phyloP scores from a whole-genome alignment of 2,113 vertebrate species.

The Sinocyclocheilus maitianheensis region DNA sequence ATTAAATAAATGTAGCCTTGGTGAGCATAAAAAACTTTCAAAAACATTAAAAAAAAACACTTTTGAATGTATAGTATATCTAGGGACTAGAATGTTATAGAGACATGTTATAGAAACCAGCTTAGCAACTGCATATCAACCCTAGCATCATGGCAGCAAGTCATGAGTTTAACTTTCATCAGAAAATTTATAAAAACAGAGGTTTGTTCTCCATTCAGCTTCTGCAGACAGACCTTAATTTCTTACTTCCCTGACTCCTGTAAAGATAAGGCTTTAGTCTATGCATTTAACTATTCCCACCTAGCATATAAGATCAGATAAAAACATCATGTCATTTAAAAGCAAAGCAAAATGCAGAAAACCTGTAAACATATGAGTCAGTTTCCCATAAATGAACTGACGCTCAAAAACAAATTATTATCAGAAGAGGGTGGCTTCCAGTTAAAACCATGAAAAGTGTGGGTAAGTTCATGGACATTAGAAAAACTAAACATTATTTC shows the following conservation, averaged over 20 bases:
- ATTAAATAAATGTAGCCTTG: too few species aligned
- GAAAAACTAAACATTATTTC: not conserved
- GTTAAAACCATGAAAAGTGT: not conserved
- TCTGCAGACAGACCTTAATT: conserved; percentile 25
- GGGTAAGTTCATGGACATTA: not conserved
- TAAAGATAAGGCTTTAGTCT: conserved; percentile 25
- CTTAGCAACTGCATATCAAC: not conserved
- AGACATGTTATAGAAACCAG: not conserved
- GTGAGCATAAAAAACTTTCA: too few species aligned
- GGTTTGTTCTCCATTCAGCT: not conserved
- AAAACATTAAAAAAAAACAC: too few species aligned
- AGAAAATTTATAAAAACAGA: not conserved
- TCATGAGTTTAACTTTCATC: not conserved
- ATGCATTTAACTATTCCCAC: conserved; percentile 34
- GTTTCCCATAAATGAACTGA: conserved; percentile 35
- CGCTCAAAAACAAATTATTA: not conserved
- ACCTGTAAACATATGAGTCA: conserved; percentile 11
- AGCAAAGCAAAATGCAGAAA: conserved; percentile 19
- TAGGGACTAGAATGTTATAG: too few species aligned
- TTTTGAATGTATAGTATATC: too few species aligned
- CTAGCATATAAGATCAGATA: conserved; percentile 37
- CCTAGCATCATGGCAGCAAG: not conserved
- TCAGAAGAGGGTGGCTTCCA: not conserved
- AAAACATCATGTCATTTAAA: conserved; percentile 29
- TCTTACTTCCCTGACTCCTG: conserved; percentile 31